Percentiles rank a stretch among this genome's conserved stretches.
Evolutionary conservation across 2,797 vertebrate species (phyloP).

Genomic region (Syndactyla subalaris): DNA sequence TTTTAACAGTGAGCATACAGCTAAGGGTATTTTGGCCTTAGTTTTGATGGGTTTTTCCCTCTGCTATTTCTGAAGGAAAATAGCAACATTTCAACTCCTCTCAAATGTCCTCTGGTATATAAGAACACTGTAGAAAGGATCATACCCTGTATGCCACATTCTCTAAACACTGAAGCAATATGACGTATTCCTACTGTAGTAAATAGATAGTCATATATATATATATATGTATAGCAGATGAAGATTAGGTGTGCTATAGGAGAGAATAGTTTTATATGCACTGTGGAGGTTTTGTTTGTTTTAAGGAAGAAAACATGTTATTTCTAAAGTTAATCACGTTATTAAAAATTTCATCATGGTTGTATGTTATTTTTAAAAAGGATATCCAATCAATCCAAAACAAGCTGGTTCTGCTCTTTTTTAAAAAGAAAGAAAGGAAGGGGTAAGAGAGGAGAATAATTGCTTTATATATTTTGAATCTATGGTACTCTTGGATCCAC

Average conservation of each 20-base stretch:
- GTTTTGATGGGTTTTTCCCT: fast-evolving
- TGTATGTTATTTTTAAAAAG: not conserved
- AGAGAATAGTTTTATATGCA: not conserved
- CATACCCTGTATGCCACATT: not conserved
- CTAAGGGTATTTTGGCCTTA: not conserved
- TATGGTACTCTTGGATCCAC: not conserved
- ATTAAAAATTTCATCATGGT: not conserved
- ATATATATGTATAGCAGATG: not conserved
- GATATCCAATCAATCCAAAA: not conserved
- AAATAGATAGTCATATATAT: not conserved
- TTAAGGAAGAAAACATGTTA: not conserved
- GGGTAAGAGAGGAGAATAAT: not conserved
- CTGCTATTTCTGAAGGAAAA: not conserved
- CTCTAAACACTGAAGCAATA: not conserved
- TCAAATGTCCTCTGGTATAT: not conserved
- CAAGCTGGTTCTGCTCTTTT: fast-evolving
- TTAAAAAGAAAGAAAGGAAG: not conserved
- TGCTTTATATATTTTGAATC: not conserved
- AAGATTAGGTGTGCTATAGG: not conserved
- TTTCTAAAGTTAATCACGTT: not conserved
- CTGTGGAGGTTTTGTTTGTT: not conserved
- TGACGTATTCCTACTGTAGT: not conserved
- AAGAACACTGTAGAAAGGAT: not conserved
- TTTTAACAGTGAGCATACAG: not conserved
- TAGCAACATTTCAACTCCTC: not conserved